A percentile compares a stretch with the other conserved stretches of the same genome.
These are phyloP conservation scores for Oscheius sp. DNA, from an alignment of 1,140 invertebrate genomes.

Conservation along the genomic window DNA sequence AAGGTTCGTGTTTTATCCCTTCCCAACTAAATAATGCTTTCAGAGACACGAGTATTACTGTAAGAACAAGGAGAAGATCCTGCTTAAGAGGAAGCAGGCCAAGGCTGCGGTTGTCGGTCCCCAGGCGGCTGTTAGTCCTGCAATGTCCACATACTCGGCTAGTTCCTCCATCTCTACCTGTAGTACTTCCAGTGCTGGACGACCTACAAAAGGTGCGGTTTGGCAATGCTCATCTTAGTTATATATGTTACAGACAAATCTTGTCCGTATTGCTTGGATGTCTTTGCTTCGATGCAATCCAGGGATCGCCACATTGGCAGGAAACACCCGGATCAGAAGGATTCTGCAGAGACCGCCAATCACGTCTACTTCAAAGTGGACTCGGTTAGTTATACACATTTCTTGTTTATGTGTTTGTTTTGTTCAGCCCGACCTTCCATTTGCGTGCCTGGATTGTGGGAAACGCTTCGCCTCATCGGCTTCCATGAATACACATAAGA, in stretches of 20 bases:
- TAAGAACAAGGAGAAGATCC: neutral
- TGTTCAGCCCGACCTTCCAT: slow-evolving; percentile 1
- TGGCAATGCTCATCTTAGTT: too few species aligned
- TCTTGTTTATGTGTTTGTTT: neutral
- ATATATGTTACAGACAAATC: too few species aligned
- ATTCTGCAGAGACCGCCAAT: neutral
- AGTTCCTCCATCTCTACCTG: neutral
- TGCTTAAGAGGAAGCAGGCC: neutral
- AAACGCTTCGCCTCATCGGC: neutral
- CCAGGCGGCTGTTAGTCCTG: neutral
- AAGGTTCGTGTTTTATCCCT: neutral
- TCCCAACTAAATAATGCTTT: neutral
- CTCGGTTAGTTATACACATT: neutral
- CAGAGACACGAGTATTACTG: neutral
- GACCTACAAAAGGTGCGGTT: neutral
- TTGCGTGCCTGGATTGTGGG: neutral
- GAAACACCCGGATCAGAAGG: neutral
- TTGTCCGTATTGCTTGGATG: neutral
- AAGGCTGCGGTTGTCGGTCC: neutral
- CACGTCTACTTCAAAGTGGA: neutral
- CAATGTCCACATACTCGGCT: neutral
- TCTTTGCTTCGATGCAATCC: neutral
- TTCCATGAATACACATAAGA: neutral
- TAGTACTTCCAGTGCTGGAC: neutral
- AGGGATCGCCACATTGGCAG: neutral